Base-by-base conservation (phyloP, 64 coral and sea anemone genomes). In the Trachythela sp. region DNA sequence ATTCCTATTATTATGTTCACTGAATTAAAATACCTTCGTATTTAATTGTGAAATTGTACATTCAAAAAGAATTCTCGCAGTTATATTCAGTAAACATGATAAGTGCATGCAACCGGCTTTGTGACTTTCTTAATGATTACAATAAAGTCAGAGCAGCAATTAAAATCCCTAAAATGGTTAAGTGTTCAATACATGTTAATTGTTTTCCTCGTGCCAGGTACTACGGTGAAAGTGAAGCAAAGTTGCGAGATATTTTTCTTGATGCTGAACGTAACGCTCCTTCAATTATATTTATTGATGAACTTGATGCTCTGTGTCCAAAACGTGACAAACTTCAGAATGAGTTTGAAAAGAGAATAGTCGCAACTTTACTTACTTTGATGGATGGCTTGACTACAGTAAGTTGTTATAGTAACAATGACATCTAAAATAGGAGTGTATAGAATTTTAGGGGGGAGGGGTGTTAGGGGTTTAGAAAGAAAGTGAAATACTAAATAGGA, bases 271-370 rank as follows among this genome's bases (percentile, higher is more conserved):
- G 91, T 9, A 89, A 80, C 35, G 86, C 91, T 32, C 96, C 96
- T 22, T 91, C 88, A 75, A 99, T 99, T 64, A 86, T 99, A 4
- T 99, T 99, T 72, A 95, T 99, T 27, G 96, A 99, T 87, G 96
- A 99, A 84, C 50, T 99, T 40, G 96, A 99, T 68, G 93, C 96
- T 8, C 77, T 99, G 34, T 99, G 96, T 89, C 96, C 96, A 27
- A 94, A 94, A 37, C 50, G 96, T 54, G 96, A 99, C 36, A 99
- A 93, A 52, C 93, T 99, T 48, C 96, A 99, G 32, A 99, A 99
- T 85, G 96, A 99, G 70, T 99, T 99, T 85, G 96, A 99, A 87
- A 94, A 95, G 83, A 93, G 96, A 93, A 86, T 99, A 36, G 96
- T 99, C 48, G 96, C 96, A 8, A 99, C 96, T 2, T 39, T 99